phyloP scores from a whole-genome alignment of 1,140 invertebrate species.

The Daktulosphaira vitifoliae region DNA sequence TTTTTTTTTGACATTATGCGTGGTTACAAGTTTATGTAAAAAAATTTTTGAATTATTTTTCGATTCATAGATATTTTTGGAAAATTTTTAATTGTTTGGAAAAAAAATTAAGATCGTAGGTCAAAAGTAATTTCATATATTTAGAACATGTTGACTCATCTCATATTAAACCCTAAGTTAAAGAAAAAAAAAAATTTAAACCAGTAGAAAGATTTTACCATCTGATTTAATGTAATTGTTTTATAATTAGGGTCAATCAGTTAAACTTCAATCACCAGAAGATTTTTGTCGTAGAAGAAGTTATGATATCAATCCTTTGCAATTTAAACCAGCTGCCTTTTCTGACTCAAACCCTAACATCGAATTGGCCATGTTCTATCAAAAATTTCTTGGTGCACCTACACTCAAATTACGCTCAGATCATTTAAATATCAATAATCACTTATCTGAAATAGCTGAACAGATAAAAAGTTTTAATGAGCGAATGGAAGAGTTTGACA shows the following conservation, averaged over 20 bases:
- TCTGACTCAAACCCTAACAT: conserved; percentile 24
- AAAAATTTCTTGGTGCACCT: conserved; percentile 22
- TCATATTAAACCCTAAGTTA: no score
- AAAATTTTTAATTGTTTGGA: no score
- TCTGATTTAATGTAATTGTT: conserved; percentile 4
- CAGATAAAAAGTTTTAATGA: conserved; percentile 27
- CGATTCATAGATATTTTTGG: no score
- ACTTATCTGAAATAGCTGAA: conserved; percentile 22
- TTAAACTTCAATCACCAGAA: conserved; percentile 20
- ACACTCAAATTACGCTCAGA: conserved; percentile 6
- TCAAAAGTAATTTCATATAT: no score
- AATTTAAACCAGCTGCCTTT: conserved; percentile 29
- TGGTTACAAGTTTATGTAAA: no score
- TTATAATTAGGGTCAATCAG: conserved; percentile 14
- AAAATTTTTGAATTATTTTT: no score
- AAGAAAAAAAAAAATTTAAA: no score
- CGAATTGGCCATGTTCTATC: conserved; percentile 22
- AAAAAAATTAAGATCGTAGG: no score
- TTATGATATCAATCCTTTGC: conserved; percentile 20
- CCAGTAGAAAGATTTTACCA: no score
- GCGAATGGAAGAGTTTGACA: conserved; percentile 24
- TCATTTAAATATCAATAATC: conserved; percentile 18
- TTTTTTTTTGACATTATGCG: no score
- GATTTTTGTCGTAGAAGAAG: conserved; percentile 23
- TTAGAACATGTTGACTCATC: no score